These are phyloP conservation scores for Chelon auratus DNA, from an alignment of 2,797 vertebrate genomes.

Conservation along the genomic window DNA sequence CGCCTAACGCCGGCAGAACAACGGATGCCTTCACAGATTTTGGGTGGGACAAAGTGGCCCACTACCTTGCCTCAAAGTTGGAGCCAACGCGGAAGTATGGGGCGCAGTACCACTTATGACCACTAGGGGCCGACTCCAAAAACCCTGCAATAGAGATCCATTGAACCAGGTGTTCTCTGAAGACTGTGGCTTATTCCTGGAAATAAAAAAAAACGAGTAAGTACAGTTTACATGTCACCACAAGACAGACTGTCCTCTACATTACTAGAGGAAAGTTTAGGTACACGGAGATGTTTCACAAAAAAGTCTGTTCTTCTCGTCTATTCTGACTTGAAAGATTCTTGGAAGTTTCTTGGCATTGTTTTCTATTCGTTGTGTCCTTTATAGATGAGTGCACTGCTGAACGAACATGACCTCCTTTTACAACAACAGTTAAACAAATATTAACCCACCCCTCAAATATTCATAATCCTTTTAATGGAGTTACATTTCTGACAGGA, in stretches of 20 bases:
- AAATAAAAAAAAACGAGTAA: background rate
- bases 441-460: background rate
- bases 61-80: constrained; percentile 15
- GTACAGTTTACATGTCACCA: background rate
- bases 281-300: too few relatives aligned
- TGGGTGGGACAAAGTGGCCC: constrained; percentile 49
- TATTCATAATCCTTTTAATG: background rate
- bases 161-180: background rate
- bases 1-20: constrained; percentile 43
- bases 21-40: constrained; percentile 55
- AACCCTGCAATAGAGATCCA: fast-evolving
- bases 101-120: background rate
- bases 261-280: background rate
- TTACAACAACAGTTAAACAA: constrained; percentile 13
- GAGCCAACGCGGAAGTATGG: constrained; percentile 4
- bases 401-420: background rate
- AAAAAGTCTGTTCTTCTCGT: background rate
- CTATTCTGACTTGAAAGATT: background rate
- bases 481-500: background rate
- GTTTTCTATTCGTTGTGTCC: background rate
- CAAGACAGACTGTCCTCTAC: background rate
- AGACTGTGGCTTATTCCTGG: background rate
- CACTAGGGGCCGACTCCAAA: constrained; percentile 15
- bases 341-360: background rate
- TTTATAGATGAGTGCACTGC: background rate